Evolutionary conservation across 1,140 invertebrate genomes (phyloP).

Genomic region (Zaprionus ghesquierei): DNA sequence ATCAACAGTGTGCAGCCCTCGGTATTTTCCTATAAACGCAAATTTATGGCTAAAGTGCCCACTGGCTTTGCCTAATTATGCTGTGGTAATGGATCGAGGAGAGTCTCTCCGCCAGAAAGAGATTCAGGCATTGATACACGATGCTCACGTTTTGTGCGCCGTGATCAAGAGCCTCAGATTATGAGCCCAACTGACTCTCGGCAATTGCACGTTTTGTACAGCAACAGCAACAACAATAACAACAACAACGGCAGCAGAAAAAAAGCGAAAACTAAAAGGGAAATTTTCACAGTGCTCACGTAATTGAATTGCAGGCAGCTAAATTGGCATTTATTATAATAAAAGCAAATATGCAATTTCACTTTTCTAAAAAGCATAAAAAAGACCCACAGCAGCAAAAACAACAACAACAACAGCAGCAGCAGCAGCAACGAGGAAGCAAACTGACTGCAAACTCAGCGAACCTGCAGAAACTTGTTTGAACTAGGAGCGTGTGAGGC

Average conservation of each 20-base stretch:
- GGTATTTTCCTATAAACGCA: slow-evolving; percentile 30
- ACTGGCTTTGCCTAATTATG: slow-evolving; percentile 38
- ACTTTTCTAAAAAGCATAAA: slow-evolving; percentile 51
- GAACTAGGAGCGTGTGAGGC: slow-evolving; percentile 6
- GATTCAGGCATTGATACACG: slow-evolving; percentile 44
- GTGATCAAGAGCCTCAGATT: slow-evolving; percentile 56
- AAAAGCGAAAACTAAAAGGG: slow-evolving; percentile 53
- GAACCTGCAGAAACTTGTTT: slow-evolving; percentile 25
- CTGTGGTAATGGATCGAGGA: slow-evolving; percentile 30
- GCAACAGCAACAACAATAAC: slow-evolving; percentile 14
- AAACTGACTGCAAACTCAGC: slow-evolving; percentile 7
- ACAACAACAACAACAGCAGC: slow-evolving; percentile 20
- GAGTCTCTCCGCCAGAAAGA: slow-evolving; percentile 17
- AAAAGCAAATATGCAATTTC: slow-evolving; percentile 81
- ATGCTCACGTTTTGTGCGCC: slow-evolving; percentile 58
- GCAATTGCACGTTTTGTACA: slow-evolving; percentile 54
- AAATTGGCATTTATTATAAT: slow-evolving; percentile 81
- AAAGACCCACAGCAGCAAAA: slow-evolving; percentile 21
- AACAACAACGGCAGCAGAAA: slow-evolving; percentile 33
- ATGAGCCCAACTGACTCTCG: slow-evolving; percentile 46
- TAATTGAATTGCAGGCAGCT: slow-evolving; percentile 78
- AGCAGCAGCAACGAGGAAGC: slow-evolving; percentile 21
- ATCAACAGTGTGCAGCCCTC: slow-evolving; percentile 35
- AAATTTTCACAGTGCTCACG: slow-evolving; percentile 76
- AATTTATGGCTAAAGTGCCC: slow-evolving; percentile 52